Evolutionary conservation across 2,888 invertebrate species (phyloP).

Genomic region (Diabrotica balteata): DNA sequence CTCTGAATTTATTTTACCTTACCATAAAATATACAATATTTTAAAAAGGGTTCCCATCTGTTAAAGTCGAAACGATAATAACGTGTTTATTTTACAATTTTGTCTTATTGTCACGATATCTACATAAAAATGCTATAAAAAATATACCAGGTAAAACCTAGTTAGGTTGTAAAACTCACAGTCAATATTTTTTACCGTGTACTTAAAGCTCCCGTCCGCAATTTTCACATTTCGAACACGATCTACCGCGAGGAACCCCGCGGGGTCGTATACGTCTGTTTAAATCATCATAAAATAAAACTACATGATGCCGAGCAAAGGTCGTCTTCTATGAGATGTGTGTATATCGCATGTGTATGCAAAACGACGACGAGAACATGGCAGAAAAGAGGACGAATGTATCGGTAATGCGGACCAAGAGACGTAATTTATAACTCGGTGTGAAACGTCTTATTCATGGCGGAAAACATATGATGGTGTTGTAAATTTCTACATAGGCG

Average conservation of each 20-base stretch:
- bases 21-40: too few species aligned
- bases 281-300: slow-evolving; percentile 25
- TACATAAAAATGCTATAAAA: not conserved
- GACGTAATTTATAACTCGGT: slow-evolving; percentile 20
- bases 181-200: too few species aligned
- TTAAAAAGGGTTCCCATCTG: too few species aligned
- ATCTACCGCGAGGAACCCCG: slow-evolving; percentile 8
- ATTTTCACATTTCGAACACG: slow-evolving; percentile 13
- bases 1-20: too few species aligned
- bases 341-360: slow-evolving; percentile 6
- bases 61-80: too few species aligned
- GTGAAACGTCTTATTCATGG: slow-evolving; percentile 20
- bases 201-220: too few species aligned
- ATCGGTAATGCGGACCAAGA: slow-evolving; percentile 19
- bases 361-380: slow-evolving; percentile 7
- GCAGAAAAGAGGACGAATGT: slow-evolving; percentile 10
- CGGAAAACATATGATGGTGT: not conserved
- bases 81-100: too few species aligned
- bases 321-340: not conserved
- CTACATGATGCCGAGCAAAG: slow-evolving; percentile 11
- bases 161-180: too few species aligned
- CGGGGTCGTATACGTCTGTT: slow-evolving; percentile 18
- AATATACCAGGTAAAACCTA: not conserved
- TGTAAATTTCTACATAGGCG: slow-evolving; percentile 17
- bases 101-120: too few species aligned